Evolutionary conservation across 1,140 invertebrate genomes (phyloP).

Genomic region (Subanguina moxae): DNA sequence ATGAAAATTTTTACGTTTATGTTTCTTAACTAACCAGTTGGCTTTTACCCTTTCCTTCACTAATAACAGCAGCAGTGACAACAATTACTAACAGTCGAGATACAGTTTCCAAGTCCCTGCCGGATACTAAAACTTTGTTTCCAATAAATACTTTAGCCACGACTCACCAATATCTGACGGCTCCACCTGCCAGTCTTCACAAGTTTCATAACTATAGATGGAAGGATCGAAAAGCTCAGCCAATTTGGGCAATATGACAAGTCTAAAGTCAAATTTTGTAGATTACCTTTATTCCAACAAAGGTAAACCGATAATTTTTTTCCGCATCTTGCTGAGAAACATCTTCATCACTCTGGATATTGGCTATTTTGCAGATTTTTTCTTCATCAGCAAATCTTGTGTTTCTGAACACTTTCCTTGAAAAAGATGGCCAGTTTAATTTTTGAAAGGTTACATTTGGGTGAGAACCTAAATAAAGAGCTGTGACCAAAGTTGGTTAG

Average conservation of each 20-base stretch:
- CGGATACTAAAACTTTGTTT: background rate
- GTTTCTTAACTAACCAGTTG: background rate
- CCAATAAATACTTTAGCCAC: background rate
- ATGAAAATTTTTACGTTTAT: background rate
- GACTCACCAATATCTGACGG: background rate
- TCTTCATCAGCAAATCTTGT: background rate
- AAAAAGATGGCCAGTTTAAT: too few relatives aligned
- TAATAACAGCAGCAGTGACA: background rate
- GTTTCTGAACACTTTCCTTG: background rate
- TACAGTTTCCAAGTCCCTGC: background rate
- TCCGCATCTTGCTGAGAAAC: too few relatives aligned
- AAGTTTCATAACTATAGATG: conserved; percentile 4
- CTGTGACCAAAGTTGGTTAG: too few relatives aligned
- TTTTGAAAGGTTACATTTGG: too few relatives aligned
- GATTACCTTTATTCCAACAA: too few relatives aligned
- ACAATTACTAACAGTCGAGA: background rate
- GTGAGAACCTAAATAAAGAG: too few relatives aligned
- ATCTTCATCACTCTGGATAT: too few relatives aligned
- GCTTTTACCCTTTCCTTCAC: background rate
- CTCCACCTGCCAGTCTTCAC: conserved; percentile 4
- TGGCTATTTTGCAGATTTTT: background rate
- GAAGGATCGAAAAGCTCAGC: background rate
- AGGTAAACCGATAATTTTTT: too few relatives aligned
- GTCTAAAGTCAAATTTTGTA: too few relatives aligned
- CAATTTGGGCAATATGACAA: background rate